Base-by-base conservation (phyloP, 2,888 invertebrate genomes). In the Eupeodes luniger region DNA sequence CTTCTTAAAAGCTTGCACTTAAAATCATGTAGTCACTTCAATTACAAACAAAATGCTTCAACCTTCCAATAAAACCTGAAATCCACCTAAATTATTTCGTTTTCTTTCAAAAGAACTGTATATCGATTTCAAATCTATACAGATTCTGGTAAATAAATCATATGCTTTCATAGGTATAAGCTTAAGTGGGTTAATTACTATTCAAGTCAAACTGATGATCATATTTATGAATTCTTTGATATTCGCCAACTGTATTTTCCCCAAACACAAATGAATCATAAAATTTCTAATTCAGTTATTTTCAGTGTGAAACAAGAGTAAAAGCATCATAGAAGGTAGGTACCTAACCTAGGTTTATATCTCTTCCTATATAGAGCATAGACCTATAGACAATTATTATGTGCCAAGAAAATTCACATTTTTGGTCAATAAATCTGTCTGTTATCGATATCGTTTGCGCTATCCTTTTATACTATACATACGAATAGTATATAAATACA, bases 401-500 rank as follows among this genome's bases (percentile, higher is more conserved):
- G 83, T 79, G 70, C 79, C 57, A 70, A 53, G 64, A 83, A 87
- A 75, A 79, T 80, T 66, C 62, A 77, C 72, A 77, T 87, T 79
- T 70, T 66, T 77, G 80, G 76, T 77, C 66, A 77, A 87, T 83
- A 87, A 83, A 80, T 87, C 72, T 67, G 36, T 51, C 49, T 64
- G 40, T 77, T 76, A 80, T 83, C 80, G 80, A 83, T 77, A 79
- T 67, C 49, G 40, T 64, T 55, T n/a, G 66, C 16, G 53, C 40
- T 40, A 61, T 49, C 27, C 34, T 27, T 12, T 40, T 40, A 27
- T 27, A 27, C 27, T 5, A 40, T 40, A 40, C 9, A 40, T 5
- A 40, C 9, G 40, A 27, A 7, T 40, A 7, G 40, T 40, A 40
- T 40, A 40, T 40, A 12, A 55, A 44, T 19, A 49, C 2, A 3